Evolutionary conservation across 2,888 invertebrate genomes (phyloP), one percentile per base, ranked within the genome.

Genomic region (Mechanitis messenoides): DNA sequence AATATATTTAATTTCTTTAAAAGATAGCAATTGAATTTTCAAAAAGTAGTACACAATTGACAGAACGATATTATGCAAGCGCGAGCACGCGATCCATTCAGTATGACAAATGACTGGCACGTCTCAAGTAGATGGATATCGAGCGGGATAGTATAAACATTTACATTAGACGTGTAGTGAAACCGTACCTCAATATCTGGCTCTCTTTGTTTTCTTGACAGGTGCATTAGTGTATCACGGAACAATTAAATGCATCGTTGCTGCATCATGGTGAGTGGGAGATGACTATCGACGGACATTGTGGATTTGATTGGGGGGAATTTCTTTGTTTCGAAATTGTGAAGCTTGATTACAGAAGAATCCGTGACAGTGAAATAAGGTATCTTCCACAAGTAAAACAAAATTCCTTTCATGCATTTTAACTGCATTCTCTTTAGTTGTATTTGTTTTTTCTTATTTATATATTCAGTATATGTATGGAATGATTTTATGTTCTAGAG

Each of bases 201-300:
- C 72, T 74, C 77, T 79, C 83, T 86, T 90, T 90, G 89, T 90
- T 89, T 83, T 79, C 85, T 83, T 89, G 90, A 89, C 90, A 89
- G 90, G 88, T 90, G 88, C 90, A 89, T 90, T 90, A 90, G 88
- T 78, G 80, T 89, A 89, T 86, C 86, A 81, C 79, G 83, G 83
- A 87, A 86, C 89, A 90, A 90, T 90, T 90, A 90, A 90, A 89
- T 83, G 87, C 84, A 84, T 82, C 87, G 75, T 75, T 79, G 89
- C 88, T 71, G 74, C 78, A 78, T 89, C 89, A 89, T 70, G 74
- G 74, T 88, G 87, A 87, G 77, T 84, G 73, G 76, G 72, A 69
- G 72, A 62, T 60, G 33, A 45, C 55, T 65, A 67, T 67, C 70
- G 64, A 33, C 63, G 47, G 62, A 59, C 60, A 56, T 62, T 66